Conservation (phyloP, 2,888 invertebrate species). For the Palloptera scutellata region DNA sequence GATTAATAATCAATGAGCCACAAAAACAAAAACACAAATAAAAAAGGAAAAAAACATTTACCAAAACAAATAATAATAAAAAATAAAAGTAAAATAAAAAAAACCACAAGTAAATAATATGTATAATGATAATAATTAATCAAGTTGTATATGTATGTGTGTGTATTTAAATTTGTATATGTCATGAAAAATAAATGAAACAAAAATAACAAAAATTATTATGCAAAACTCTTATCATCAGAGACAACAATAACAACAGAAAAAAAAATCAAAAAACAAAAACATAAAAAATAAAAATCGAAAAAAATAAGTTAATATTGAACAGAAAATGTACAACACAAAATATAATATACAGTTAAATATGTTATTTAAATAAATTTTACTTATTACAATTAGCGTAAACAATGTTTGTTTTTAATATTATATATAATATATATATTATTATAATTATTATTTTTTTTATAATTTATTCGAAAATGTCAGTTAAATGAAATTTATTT, state of each 20-base stretch:
- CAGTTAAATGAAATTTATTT: slow-evolving; percentile 43
- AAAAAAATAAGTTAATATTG: not conserved
- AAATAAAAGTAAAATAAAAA: too few species aligned
- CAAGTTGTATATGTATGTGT: slow-evolving; percentile 10
- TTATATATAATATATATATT: not conserved
- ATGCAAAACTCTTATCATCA: not conserved
- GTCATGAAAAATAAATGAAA: not conserved
- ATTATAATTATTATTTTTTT: slow-evolving; percentile 39
- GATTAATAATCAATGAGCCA: not conserved
- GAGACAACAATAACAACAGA: not conserved
- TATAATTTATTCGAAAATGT: slow-evolving; percentile 43
- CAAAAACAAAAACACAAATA: not conserved
- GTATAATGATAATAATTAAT: not conserved
- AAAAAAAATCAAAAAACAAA: not conserved
- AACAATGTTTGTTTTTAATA: slow-evolving; percentile 27
- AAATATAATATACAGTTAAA: slow-evolving; percentile 10
- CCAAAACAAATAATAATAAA: not conserved
- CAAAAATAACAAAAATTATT: not conserved
- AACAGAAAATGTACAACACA: slow-evolving; percentile 1
- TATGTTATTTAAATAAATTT: slow-evolving; percentile 8
- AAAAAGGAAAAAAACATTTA: not conserved
- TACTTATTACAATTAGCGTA: slow-evolving; percentile 37
- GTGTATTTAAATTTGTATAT: slow-evolving; percentile 6
- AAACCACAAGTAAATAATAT: not conserved
- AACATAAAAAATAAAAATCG: not conserved